Evolutionary conservation across 1,140 invertebrate genomes (phyloP).

Genomic region (Macrostomum lignano): DNA sequence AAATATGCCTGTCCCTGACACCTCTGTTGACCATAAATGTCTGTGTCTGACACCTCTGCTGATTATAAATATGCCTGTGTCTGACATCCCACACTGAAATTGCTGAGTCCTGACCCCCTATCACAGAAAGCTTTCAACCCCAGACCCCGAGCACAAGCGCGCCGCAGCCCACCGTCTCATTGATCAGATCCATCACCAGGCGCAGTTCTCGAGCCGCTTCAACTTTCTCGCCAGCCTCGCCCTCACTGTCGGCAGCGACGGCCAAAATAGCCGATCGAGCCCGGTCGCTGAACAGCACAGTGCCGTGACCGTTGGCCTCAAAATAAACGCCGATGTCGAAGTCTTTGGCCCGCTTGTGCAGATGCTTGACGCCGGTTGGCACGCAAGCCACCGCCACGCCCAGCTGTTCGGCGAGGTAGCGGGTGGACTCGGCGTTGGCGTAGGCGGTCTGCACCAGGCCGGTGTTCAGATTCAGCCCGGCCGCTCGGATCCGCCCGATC

Average conservation of each 20-base stretch:
- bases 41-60: too few relatives aligned
- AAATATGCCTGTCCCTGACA: too few relatives aligned
- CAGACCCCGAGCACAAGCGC: too few relatives aligned
- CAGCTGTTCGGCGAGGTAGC: slow-evolving; percentile 53
- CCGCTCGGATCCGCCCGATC: slow-evolving; percentile 39
- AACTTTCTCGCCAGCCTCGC: too few relatives aligned
- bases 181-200: slow-evolving; percentile 1
- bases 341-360: slow-evolving; percentile 61
- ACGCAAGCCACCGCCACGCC: slow-evolving; percentile 60
- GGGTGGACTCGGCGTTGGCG: slow-evolving; percentile 77
- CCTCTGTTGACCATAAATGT: too few relatives aligned
- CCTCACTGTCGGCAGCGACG: slow-evolving; percentile 1
- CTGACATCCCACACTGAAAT: too few relatives aligned
- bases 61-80: too few relatives aligned
- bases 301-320: slow-evolving; percentile 93
- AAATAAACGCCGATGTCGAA: slow-evolving; percentile 93
- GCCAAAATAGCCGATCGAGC: slow-evolving; percentile 7
- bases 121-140: too few relatives aligned
- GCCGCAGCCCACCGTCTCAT: slow-evolving; percentile 12
- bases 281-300: slow-evolving; percentile 28
- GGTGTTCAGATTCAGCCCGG: slow-evolving; percentile 38
- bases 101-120: too few relatives aligned
- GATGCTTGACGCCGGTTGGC: slow-evolving; percentile 80
- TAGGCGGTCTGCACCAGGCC: slow-evolving; percentile 89
- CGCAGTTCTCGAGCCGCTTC: too few relatives aligned